phyloP scores from a whole-genome alignment of 2,888 invertebrate species.

The Schizotus pectinicornis region DNA sequence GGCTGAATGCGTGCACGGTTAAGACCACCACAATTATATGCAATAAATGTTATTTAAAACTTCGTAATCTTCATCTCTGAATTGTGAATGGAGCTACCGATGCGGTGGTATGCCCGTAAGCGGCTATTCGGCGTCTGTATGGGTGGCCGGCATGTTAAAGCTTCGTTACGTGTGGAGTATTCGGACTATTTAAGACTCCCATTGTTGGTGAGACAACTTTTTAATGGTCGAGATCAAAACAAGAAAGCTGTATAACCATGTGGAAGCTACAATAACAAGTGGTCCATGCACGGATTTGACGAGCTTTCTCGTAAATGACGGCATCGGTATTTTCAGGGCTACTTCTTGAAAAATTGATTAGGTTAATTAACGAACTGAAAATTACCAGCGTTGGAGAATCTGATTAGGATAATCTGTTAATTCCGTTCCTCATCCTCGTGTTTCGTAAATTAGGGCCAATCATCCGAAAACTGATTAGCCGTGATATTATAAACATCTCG shows the following conservation, averaged over 20 bases:
- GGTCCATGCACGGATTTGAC: too few relatives aligned
- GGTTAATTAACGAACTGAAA: too few relatives aligned
- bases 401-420: too few relatives aligned
- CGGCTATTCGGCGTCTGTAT: background rate
- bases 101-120: background rate
- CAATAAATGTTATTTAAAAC: slow-evolving; percentile 14
- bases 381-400: too few relatives aligned
- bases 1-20: too few relatives aligned
- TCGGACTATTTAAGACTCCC: slow-evolving; percentile 24
- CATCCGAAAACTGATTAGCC: slow-evolving; percentile 10
- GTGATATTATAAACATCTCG: slow-evolving; percentile 13
- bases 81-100: slow-evolving; percentile 8
- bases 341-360: too few relatives aligned
- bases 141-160: too few relatives aligned
- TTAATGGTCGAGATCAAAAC: slow-evolving; percentile 29
- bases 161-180: background rate
- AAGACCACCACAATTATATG: too few relatives aligned
- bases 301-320: too few relatives aligned
- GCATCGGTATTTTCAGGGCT: too few relatives aligned
- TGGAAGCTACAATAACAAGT: slow-evolving; percentile 24
- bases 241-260: slow-evolving; percentile 26
- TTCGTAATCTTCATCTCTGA: slow-evolving; percentile 7
- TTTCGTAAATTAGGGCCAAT: background rate
- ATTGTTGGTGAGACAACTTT: slow-evolving; percentile 31
- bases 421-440: background rate